Base-by-base conservation (phyloP, 2,797 vertebrate genomes). In the Aeoliscus strigatus region DNA sequence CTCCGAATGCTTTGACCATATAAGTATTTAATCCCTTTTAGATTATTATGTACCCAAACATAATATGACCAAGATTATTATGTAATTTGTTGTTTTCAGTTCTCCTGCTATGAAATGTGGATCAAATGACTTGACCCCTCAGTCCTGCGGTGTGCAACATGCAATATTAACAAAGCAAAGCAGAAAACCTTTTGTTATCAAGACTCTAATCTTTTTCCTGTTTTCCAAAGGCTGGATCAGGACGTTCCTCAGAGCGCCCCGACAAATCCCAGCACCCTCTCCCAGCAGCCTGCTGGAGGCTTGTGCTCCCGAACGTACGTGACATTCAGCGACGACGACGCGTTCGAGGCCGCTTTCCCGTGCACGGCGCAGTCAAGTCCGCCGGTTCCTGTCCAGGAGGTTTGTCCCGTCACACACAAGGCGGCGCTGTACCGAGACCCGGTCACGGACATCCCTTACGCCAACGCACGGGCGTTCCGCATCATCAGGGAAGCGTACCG, bases 401-500 rank as follows among this genome's bases (percentile, higher is more conserved):
- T 97, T 48, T 98, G 95, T 70, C 95, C 95, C 0, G 95, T 97
- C 39, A 97, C 94, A 27, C 94, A 98, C 71, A 91, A 91, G 21
- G 87, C 92, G 0, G 94, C 94, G 0, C 77, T 94, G 0, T 98
- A 98, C 81, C 85, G 92, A 0, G 95, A 98, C 75, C 95, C 94
- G 0, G 90, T 98, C 59, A 98, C 95, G 0, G 95, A 97, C 70
- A 97, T 98, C 42, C 93, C 94, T 0, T 98, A 97, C 0, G 90
- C 93, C 39, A 94, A 90, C 46, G 81, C 89, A 1, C 87, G 92
- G 1, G 92, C 94, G 49, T 97, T 97, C 87, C 91, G 92, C 58
- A 97, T 97, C 79, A 95, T 97, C 66, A 89, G 94, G 0, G 94
- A 98, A 45, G 93, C 94, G 0, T 97, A 97, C 66, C 89, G 91